Percentiles rank a stretch among this genome's conserved stretches.
Conservation (phyloP, 2,113 vertebrate species). For the Gnathonemus echidnorhynchus region DNA sequence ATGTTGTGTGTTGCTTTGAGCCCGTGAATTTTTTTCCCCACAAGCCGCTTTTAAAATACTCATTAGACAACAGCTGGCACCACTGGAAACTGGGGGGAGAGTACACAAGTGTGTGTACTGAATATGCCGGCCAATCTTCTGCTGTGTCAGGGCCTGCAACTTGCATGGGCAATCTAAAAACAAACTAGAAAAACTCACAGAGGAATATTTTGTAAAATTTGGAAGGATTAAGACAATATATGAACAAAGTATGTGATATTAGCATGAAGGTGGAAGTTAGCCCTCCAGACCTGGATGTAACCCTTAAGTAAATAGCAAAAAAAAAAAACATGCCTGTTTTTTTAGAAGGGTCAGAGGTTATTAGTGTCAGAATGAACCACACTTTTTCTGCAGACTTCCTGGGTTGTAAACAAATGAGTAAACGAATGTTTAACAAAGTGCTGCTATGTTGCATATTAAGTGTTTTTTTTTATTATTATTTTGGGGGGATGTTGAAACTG, state of each 20-base stretch:
- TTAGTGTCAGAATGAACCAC: conserved; percentile 37
- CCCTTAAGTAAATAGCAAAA: conserved; percentile 27
- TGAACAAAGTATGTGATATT: background rate
- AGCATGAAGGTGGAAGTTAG: background rate
- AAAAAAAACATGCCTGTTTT: conserved; percentile 47
- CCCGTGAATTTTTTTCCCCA: background rate
- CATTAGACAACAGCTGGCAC: background rate
- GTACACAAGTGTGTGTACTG: background rate
- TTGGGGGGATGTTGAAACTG: conserved; percentile 43
- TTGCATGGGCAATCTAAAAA: background rate
- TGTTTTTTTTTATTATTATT: conserved; percentile 11
- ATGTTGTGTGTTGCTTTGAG: background rate
- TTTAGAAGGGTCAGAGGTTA: conserved; percentile 36
- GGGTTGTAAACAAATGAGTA: conserved; percentile 36
- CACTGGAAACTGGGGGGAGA: background rate
- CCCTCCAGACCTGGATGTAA: background rate
- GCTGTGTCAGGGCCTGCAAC: background rate
- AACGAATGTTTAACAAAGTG: conserved; percentile 64
- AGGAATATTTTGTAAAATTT: background rate
- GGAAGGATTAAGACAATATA: background rate
- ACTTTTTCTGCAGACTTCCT: conserved; percentile 36
- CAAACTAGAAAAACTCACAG: background rate
- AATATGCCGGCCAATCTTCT: background rate
- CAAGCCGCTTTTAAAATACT: background rate
- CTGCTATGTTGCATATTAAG: conserved; percentile 58